Percentiles rank a stretch among this genome's conserved stretches.
Conservation (phyloP, 2,113 vertebrate genomes). For the Gasterosteus aculeatus region DNA sequence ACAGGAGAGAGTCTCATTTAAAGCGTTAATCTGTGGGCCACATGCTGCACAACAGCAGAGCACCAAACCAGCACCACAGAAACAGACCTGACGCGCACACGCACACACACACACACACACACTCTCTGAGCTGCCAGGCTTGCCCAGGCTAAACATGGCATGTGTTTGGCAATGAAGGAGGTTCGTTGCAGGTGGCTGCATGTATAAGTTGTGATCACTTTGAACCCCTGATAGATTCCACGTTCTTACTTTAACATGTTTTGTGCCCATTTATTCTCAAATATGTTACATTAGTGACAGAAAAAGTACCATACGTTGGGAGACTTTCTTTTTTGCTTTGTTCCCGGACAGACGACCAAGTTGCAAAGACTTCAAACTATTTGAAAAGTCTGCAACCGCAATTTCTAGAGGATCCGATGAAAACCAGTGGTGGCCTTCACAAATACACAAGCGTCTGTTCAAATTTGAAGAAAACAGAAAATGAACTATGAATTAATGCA, state of each 20-base stretch:
- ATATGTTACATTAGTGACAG: background rate
- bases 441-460: background rate
- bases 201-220: conserved; percentile 59
- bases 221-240: conserved; percentile 38
- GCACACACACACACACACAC: conserved; percentile 31
- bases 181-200: conserved; percentile 71
- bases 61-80: conserved; percentile 40
- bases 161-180: conserved; percentile 57
- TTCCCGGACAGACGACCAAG: background rate
- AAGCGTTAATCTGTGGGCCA: conserved; percentile 75
- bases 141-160: conserved; percentile 58
- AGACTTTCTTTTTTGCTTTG: background rate
- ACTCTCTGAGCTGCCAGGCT: conserved; percentile 13
- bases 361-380: background rate
- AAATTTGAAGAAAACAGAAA: background rate
- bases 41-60: conserved; percentile 72
- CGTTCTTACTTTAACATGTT: conserved; percentile 27
- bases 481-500: background rate
- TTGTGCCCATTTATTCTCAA: background rate
- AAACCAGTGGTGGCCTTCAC: background rate
- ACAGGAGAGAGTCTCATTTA: conserved; percentile 73
- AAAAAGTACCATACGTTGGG: background rate
- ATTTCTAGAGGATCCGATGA: background rate
- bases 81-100: conserved; percentile 32
- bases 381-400: background rate